Evolutionary conservation across 2,797 vertebrate species (phyloP).

Genomic region (Uromys caudimaculatus): DNA sequence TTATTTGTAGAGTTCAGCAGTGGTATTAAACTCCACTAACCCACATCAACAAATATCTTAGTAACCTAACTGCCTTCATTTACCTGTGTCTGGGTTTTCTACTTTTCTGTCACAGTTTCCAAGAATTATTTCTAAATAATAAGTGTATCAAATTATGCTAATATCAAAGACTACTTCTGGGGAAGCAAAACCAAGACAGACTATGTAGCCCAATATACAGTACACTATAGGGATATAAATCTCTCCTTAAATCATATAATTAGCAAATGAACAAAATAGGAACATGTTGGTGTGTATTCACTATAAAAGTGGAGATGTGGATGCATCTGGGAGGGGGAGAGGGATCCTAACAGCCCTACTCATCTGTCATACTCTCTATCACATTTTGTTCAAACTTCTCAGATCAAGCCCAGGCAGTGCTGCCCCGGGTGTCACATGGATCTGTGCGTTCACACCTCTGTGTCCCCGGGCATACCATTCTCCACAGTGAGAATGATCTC

Average conservation of each 20-base stretch:
- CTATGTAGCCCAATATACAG: neutral
- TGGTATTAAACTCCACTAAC: neutral
- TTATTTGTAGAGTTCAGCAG: neutral
- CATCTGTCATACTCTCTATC: neutral
- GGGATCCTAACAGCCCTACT: neutral
- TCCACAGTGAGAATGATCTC: neutral
- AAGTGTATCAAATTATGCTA: neutral
- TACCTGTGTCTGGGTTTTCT: neutral
- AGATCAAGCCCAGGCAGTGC: neutral
- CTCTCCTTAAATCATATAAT: neutral
- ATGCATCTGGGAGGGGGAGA: neutral
- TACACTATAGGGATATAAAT: neutral
- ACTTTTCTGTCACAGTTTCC: neutral
- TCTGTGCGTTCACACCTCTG: neutral
- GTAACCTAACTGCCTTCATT: neutral
- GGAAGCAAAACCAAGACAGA: neutral
- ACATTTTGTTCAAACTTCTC: neutral
- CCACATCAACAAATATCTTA: neutral
- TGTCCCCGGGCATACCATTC: neutral
- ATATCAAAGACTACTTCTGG: neutral
- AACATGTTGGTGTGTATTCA: neutral
- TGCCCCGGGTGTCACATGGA: neutral
- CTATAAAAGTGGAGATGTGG: neutral
- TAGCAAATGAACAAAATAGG: slow-evolving; percentile 21
- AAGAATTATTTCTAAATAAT: neutral